Percentiles rank a stretch among this genome's conserved stretches.
These are phyloP conservation scores for Xenops minutus DNA, from an alignment of 2,797 vertebrate genomes.

Conservation along the genomic window DNA sequence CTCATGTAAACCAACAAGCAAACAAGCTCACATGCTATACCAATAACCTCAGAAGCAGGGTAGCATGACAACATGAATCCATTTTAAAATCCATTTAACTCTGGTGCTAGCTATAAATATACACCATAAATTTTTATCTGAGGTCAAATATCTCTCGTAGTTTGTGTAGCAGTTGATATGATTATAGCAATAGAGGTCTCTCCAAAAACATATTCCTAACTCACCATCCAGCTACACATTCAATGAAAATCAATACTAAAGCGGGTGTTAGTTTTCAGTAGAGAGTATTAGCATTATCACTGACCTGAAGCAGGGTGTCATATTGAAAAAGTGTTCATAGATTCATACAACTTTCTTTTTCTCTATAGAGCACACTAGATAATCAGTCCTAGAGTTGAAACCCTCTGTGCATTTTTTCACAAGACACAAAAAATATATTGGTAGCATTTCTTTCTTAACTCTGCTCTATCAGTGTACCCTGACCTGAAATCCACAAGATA, in stretches of 20 bases:
- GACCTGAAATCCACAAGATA: not conserved
- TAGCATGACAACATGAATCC: not conserved
- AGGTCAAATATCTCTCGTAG: not conserved
- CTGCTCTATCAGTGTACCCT: not conserved
- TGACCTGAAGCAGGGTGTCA: not conserved
- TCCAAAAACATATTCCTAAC: not conserved
- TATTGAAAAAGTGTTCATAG: not conserved
- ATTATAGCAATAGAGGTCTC: not conserved
- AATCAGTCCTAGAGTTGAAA: not conserved
- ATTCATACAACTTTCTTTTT: not conserved
- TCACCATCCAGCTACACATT: not conserved
- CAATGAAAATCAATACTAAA: not conserved
- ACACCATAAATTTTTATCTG: not conserved
- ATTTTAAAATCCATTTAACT: not conserved
- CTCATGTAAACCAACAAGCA: not conserved
- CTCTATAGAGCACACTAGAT: not conserved
- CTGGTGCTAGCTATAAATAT: not conserved
- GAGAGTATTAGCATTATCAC: not conserved
- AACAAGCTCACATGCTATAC: not conserved
- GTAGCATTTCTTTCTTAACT: not conserved
- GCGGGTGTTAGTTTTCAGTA: not conserved
- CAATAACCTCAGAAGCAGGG: not conserved
- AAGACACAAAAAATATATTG: not conserved
- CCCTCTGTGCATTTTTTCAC: not conserved
- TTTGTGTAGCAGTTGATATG: not conserved